Conservation (phyloP, 92 coral and sea anemone species). For the Ricordea florida region DNA sequence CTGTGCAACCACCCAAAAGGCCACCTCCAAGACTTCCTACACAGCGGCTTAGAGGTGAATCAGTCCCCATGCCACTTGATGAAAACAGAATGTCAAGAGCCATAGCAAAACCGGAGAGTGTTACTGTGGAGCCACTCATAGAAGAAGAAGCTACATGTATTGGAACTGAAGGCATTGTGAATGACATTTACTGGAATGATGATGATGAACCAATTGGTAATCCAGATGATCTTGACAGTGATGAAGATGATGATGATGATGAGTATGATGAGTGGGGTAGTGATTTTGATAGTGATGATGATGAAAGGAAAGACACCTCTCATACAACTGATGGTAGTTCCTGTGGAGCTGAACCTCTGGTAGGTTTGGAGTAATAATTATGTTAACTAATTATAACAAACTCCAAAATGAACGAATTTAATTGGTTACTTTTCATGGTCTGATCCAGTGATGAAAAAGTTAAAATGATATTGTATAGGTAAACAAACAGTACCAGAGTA, state of each 20-base stretch:
- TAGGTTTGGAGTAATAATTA: background rate
- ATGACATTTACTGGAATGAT: background rate
- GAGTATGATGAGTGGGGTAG: conserved; percentile 33
- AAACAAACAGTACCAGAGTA: too few relatives aligned
- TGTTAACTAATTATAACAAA: background rate
- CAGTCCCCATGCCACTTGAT: conserved; percentile 62
- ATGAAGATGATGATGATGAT: conserved; percentile 46
- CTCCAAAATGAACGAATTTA: too few relatives aligned
- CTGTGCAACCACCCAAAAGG: background rate
- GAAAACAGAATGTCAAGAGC: conserved; percentile 8
- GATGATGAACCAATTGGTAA: background rate
- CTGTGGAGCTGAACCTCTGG: conserved; percentile 12
- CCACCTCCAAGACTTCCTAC: conserved; percentile 4
- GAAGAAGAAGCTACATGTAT: background rate
- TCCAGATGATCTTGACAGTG: conserved; percentile 11
- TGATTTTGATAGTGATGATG: conserved; percentile 47
- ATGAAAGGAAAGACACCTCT: background rate
- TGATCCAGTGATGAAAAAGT: too few relatives aligned
- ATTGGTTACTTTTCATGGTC: too few relatives aligned
- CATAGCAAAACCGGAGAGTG: background rate
- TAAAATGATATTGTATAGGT: too few relatives aligned
- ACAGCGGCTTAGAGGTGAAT: conserved; percentile 9
- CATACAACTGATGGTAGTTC: conserved; percentile 20
- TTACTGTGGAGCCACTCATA: background rate
- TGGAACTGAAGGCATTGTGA: background rate